Evolutionary conservation across 2,797 vertebrate species (phyloP).

Genomic region (Oreonectes daqikongensis): DNA sequence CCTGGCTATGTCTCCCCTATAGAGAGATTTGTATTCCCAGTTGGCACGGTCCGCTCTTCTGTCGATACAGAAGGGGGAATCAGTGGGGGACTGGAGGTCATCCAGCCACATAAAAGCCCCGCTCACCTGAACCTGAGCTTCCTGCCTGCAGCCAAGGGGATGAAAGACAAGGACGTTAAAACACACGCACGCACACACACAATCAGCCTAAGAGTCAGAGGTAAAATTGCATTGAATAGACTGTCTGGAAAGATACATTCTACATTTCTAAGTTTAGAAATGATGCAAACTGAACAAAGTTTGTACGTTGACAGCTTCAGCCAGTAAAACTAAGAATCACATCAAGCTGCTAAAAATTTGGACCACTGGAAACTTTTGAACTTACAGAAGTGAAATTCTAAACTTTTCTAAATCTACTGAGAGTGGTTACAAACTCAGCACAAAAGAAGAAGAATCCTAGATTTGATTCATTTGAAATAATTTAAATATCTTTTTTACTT

Average conservation of each 20-base stretch:
- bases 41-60: conserved; percentile 88
- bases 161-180: conserved; percentile 41
- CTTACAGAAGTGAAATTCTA: too few species aligned
- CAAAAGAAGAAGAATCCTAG: too few species aligned
- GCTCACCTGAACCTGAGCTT: conserved; percentile 42
- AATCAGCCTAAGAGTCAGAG: background rate
- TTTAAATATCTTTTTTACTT: background rate
- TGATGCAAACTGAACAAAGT: background rate
- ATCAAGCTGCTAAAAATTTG: background rate
- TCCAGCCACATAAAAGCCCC: conserved; percentile 84
- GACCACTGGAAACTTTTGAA: too few species aligned
- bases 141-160: conserved; percentile 64
- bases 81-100: conserved; percentile 75
- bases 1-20: conserved; percentile 91
- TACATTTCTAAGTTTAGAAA: background rate
- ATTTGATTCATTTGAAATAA: background rate
- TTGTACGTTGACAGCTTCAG: background rate
- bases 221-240: background rate
- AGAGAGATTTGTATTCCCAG: conserved; percentile 96
- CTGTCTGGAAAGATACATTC: background rate
- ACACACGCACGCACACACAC: background rate
- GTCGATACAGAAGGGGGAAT: conserved; percentile 84
- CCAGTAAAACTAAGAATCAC: background rate
- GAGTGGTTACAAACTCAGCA: too few species aligned
- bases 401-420: background rate